These are phyloP conservation scores for Trogon surrucura DNA, from an alignment of 2,113 vertebrate species.

Conservation along the genomic window DNA sequence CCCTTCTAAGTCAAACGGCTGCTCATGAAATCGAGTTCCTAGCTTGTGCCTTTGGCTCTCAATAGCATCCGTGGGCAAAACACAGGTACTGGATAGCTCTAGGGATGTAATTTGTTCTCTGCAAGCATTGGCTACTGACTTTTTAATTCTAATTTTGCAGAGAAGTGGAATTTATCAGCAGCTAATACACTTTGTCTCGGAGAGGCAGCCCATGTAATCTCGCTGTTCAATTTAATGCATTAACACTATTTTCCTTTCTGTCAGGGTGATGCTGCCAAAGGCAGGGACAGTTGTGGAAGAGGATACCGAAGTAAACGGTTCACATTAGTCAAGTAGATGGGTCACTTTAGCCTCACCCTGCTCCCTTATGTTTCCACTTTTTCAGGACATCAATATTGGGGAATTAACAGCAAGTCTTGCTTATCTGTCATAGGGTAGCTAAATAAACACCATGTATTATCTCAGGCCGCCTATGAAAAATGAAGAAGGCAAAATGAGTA, in stretches of 20 bases:
- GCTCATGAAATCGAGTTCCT: rapidly evolving
- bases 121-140: background rate
- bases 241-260: background rate
- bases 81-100: background rate
- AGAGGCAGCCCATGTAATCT: background rate
- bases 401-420: background rate
- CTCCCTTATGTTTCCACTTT: background rate
- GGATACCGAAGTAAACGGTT: background rate
- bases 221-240: background rate
- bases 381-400: background rate
- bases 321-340: background rate
- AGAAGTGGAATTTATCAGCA: constrained; percentile 5
- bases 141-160: constrained; percentile 3
- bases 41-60: background rate
- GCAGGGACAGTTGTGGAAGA: background rate
- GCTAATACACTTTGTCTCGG: background rate
- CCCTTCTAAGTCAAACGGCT: background rate
- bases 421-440: background rate
- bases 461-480: background rate
- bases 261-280: background rate
- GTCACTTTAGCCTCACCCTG: background rate
- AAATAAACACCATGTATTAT: background rate
- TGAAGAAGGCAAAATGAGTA: background rate
- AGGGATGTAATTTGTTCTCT: background rate
- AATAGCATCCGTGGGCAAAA: background rate